Base-by-base conservation (phyloP, 2,113 vertebrate species). In the Pogonocichla stellata region DNA sequence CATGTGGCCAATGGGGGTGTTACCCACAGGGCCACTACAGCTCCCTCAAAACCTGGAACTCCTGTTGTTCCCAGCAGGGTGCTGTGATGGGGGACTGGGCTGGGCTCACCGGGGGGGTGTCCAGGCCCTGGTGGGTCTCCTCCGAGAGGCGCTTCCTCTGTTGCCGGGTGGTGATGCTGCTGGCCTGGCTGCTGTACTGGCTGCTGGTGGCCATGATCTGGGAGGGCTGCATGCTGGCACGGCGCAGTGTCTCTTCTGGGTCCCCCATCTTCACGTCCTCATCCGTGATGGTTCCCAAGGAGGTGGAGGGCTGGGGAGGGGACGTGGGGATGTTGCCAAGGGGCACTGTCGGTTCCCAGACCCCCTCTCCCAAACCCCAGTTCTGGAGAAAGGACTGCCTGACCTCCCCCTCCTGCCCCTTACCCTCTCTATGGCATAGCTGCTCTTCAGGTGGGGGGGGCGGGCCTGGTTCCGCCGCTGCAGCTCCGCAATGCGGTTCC, bases 371-470 rank as follows among this genome's bases (percentile, higher is more conserved):
- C 12, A 36, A 90, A 33, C 18, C 7, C 22, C 48, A 33, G 22
- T 19, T 75, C 17, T 69, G 40, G 54, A 60, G 25, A 75, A 82
- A 12, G 47, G 34, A n/a, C 25, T 40, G 10, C 40, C 31, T 40
- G 18, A 60, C 18, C 18, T n/a, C 36, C 7, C 7, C 10, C 4
- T 24, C 29, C 28, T 5, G 0, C 3, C 10, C 40, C 98, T 94
- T 81, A 99, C 99, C 97, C 97, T 98, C 97, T 99, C 99, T 86
- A 99, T 80, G 0, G 99, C 98, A 78, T 99, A 99, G 97, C 98
- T 99, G 97, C 98, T 99, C 97, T 99, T 99, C 14, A 99, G 90
- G 81, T 99, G 99, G 0, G 99, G 99, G 0, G 98, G 98, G 12
- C 98, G 98, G 14, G 98, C 96, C 25, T 98, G 97, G 86, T 99